Conservation (phyloP, 2,113 vertebrate genomes). For the Formicarius rufipectus region DNA sequence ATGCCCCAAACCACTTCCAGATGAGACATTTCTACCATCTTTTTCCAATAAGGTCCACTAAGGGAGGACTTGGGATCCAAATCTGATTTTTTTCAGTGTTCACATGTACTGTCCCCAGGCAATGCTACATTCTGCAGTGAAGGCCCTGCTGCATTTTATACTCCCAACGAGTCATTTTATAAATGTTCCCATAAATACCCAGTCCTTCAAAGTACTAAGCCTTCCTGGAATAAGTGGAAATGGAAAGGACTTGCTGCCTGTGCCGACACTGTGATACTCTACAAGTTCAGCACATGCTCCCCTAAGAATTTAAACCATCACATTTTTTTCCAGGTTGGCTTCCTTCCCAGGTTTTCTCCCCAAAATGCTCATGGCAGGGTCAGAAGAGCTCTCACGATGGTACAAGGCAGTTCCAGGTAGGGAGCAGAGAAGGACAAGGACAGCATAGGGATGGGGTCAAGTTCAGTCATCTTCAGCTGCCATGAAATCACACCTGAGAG, state of each 20-base stretch:
- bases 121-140: background rate
- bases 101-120: background rate
- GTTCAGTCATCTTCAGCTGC: background rate
- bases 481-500: slow-evolving; percentile 19
- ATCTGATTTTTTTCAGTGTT: background rate
- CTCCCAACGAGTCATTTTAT: background rate
- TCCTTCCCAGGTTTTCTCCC: background rate
- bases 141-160: background rate
- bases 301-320: background rate
- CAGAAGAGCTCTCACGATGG: background rate
- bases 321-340: background rate
- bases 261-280: background rate
- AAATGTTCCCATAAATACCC: background rate
- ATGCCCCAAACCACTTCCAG: background rate
- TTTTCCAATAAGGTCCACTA: background rate
- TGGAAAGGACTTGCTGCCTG: background rate
- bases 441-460: background rate
- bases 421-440: background rate
- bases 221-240: background rate
- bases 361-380: background rate
- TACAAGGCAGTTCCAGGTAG: background rate
- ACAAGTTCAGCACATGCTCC: background rate
- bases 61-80: background rate
- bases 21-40: background rate
- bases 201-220: background rate